Evolutionary conservation across 2,888 invertebrate genomes (phyloP).

Genomic region (Syrista parreyssii): DNA sequence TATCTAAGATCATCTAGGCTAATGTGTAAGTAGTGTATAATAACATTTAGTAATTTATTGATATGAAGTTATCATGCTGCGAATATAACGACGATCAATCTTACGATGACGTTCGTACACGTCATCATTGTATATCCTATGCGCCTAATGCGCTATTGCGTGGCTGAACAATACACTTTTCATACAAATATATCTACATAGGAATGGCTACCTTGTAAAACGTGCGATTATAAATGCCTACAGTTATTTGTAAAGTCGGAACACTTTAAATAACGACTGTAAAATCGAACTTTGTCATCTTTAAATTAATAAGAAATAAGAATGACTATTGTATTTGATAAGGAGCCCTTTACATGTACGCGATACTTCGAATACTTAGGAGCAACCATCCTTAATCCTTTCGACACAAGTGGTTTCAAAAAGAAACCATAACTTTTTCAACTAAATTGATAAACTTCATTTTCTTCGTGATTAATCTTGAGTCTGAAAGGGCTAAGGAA

Average conservation of each 20-base stretch:
- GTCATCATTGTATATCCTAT: neutral
- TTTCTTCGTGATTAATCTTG: neutral
- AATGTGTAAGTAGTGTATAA: slow-evolving; percentile 62
- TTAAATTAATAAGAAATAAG: neutral
- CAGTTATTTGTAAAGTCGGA: neutral
- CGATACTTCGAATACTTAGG: neutral
- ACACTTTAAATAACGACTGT: neutral
- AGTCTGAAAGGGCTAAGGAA: neutral
- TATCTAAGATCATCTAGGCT: slow-evolving; percentile 33
- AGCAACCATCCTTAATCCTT: neutral
- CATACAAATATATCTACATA: neutral
- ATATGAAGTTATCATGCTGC: slow-evolving; percentile 6
- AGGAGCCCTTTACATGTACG: neutral
- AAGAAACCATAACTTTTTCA: neutral
- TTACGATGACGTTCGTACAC: neutral
- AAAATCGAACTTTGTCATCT: neutral
- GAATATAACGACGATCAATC: slow-evolving; percentile 5
- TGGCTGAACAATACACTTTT: neutral
- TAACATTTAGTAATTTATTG: slow-evolving; percentile 60
- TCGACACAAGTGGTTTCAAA: neutral
- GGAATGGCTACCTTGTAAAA: neutral
- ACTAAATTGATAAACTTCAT: neutral
- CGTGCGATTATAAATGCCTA: neutral
- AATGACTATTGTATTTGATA: neutral
- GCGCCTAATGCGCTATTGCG: neutral